A percentile compares a stretch with the other conserved stretches of the same genome.
Conservation (phyloP, 2,888 invertebrate species). For the Lampropteryx suffumata region DNA sequence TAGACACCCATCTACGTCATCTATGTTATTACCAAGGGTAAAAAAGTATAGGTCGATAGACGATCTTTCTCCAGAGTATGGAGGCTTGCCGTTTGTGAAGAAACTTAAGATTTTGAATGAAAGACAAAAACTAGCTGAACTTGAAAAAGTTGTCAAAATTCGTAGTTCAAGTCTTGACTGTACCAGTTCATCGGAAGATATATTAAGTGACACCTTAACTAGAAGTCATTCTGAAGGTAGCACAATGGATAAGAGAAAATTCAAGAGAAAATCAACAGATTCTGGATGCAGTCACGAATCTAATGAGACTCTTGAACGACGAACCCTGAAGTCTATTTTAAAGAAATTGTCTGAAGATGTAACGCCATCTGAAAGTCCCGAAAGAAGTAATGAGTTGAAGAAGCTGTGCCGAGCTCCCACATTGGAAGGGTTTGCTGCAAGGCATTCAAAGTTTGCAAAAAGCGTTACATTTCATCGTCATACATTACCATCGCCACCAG, state of each 20-base stretch:
- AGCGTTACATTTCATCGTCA: constrained; percentile 94
- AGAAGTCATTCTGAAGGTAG: constrained; percentile 92
- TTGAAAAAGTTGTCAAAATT: constrained; percentile 89
- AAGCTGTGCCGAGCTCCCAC: constrained; percentile 91
- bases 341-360: constrained; percentile 91
- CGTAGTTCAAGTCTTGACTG: constrained; percentile 92
- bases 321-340: constrained; percentile 92
- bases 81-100: constrained; percentile 93
- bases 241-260: constrained; percentile 85
- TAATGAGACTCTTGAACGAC: constrained; percentile 92
- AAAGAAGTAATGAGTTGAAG: constrained; percentile 83
- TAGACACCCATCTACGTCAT: constrained; percentile 38
- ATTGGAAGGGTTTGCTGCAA: constrained; percentile 93
- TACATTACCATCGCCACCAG: constrained; percentile 91
- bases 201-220: constrained; percentile 83
- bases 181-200: constrained; percentile 84
- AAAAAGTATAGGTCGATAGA: constrained; percentile 93
- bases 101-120: constrained; percentile 94
- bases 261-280: constrained; percentile 70
- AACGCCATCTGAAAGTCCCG: constrained; percentile 73
- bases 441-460: constrained; percentile 94
- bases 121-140: constrained; percentile 91
- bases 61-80: constrained; percentile 93
- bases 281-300: constrained; percentile 74
- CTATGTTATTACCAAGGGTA: constrained; percentile 64